phyloP scores from a whole-genome alignment of 2,113 vertebrate species.

The Pituophis catenifer region DNA sequence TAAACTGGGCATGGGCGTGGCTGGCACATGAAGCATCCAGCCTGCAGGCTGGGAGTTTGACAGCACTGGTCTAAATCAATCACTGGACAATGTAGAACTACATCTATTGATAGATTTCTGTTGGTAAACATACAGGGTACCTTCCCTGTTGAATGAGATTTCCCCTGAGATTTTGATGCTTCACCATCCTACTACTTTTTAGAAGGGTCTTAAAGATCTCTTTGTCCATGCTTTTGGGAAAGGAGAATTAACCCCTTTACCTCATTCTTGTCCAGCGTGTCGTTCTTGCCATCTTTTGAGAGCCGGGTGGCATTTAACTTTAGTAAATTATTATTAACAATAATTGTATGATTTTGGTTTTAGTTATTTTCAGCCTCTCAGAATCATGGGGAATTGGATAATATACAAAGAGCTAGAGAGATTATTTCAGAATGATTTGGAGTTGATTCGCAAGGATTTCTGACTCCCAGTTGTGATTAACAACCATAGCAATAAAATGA shows the following conservation, averaged over 20 bases:
- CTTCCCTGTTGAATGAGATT: background rate
- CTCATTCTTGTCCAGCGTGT: background rate
- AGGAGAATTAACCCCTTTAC: background rate
- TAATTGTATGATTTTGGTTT: background rate
- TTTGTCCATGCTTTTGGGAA: background rate
- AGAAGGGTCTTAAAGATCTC: background rate
- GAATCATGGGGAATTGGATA: background rate
- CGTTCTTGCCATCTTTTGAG: background rate
- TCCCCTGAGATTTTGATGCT: background rate
- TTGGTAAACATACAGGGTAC: background rate
- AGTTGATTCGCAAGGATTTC: background rate
- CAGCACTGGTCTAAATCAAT: background rate
- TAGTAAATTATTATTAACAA: background rate
- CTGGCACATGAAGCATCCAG: no score
- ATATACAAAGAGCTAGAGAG: background rate
- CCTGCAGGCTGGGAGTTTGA: no score
- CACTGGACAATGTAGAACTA: background rate
- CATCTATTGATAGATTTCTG: background rate
- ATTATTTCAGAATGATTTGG: background rate
- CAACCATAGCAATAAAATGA: background rate
- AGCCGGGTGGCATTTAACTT: background rate
- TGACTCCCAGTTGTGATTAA: background rate
- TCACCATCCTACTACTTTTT: background rate
- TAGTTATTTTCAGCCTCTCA: background rate
- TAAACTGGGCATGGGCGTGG: no score